Percentiles rank a stretch among this genome's conserved stretches.
Evolutionary conservation across 2,113 vertebrate genomes (phyloP).

Genomic region (Castor canadensis): DNA sequence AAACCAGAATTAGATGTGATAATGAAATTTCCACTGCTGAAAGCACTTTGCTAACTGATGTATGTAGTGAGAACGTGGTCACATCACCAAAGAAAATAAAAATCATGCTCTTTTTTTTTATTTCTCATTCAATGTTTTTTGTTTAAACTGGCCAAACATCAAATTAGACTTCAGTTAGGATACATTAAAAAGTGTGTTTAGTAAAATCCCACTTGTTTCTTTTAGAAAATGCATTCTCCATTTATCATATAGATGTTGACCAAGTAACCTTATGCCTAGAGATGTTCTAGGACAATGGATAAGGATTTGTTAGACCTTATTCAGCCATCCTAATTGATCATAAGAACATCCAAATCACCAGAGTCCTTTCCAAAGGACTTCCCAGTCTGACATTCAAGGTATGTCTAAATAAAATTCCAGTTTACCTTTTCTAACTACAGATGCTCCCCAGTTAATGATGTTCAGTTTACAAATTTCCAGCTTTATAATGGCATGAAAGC

Average conservation of each 20-base stretch:
- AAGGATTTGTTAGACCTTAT: neutral
- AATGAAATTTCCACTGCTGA: conserved; percentile 87
- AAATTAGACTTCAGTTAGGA: conserved; percentile 76
- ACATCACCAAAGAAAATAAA: conserved; percentile 79
- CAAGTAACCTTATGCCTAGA: conserved; percentile 1
- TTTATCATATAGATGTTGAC: neutral
- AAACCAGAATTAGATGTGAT: conserved; percentile 88
- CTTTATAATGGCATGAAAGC: neutral
- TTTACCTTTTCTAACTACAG: neutral
- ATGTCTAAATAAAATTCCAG: neutral
- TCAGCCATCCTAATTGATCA: neutral
- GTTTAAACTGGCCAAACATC: conserved; percentile 72
- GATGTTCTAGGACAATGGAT: neutral
- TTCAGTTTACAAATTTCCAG: neutral
- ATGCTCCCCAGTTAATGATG: neutral
- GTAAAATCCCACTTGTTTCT: conserved; percentile 72
- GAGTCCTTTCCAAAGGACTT: neutral
- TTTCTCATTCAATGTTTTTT: conserved; percentile 71
- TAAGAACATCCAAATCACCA: neutral
- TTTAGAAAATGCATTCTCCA: conserved; percentile 9
- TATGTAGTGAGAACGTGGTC: conserved; percentile 83
- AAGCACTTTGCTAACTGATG: conserved; percentile 82
- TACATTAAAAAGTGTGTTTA: conserved; percentile 71
- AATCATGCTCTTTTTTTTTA: conserved; percentile 75
- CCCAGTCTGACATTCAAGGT: neutral